Base-by-base conservation (phyloP, 2,888 invertebrate genomes). In the Tridacna crocea region DNA sequence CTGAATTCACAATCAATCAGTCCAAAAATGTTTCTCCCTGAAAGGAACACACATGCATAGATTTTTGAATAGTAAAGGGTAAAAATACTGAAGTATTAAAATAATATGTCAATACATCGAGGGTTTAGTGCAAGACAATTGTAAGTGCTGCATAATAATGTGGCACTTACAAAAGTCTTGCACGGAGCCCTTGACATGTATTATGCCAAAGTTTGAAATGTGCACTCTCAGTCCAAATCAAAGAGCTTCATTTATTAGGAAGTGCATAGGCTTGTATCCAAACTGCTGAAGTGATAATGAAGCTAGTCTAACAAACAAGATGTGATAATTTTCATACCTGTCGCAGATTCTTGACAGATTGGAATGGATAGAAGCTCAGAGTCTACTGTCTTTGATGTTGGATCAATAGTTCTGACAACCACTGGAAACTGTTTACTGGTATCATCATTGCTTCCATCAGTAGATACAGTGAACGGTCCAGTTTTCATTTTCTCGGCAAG, bases 391-490 rank as follows among this genome's bases (percentile, higher is more conserved):
- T 68, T 66, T 19, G 68, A n/a, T 15, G 15, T 19, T 12, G 76
- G 58, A 36, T 75, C 55, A 4, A 68, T 15, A 8, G 68, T 55
- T 19, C 68, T 68, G 0, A 76, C 68, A 47, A 76, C 70, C 10
- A 76, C 22, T 12, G 76, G 66, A 76, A 76, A 66, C 27, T 68
- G 76, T 55, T 76, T 76, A 24, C 68, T 48, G 12, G 26, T 10
- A 1, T 55, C 76, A 22, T 76, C 76, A 55, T 70, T 76, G 24
- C 51, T 76, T 24, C 76, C 76, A 76, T 76, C 6, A 8, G 68
- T 76, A 19, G 55, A 76, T 6, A 68, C 68, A 51, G 70, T 76
- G 48, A 55, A 76, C 13, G 76, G 68, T 17, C 76, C 70, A n/a
- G 75, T 46, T 51, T 24, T 63, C 65, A 65, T 36, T 26, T 24